Conservation (phyloP, 2,113 vertebrate genomes). For the Mesembrinibis cayennensis region DNA sequence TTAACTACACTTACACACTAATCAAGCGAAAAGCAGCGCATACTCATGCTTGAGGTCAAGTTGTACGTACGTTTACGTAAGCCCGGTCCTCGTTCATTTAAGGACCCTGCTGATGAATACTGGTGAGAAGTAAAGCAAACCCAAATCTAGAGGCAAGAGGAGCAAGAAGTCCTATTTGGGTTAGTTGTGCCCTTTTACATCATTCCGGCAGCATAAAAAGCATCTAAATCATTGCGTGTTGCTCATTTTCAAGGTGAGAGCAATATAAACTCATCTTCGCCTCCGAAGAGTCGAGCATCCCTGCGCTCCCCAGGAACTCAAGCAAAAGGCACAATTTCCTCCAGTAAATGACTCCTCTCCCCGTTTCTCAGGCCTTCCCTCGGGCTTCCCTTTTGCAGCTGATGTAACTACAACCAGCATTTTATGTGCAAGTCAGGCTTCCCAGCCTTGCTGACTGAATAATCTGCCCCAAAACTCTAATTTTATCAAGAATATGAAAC, state of each 20-base stretch:
- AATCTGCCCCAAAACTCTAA: not conserved
- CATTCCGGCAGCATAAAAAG: not conserved
- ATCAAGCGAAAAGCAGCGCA: accelerated
- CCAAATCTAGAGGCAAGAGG: not conserved
- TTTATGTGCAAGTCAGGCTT: not conserved
- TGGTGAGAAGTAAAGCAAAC: not conserved
- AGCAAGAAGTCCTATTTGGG: not conserved
- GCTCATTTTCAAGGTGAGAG: not conserved
- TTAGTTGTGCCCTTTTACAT: not conserved
- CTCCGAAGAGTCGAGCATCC: not conserved
- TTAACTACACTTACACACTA: not conserved
- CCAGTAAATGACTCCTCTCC: not conserved
- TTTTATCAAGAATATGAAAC: not conserved
- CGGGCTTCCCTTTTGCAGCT: not conserved
- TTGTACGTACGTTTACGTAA: accelerated
- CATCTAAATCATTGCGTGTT: accelerated
- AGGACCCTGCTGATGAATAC: not conserved
- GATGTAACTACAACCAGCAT: no score
- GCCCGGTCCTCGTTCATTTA: not conserved
- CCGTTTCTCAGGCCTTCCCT: not conserved
- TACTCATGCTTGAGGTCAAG: not conserved
- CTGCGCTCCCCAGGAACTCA: not conserved
- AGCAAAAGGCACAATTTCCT: not conserved
- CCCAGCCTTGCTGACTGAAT: not conserved
- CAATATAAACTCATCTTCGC: not conserved